Evolutionary conservation across 2,113 vertebrate species (phyloP), one percentile per base, ranked within the genome.

Genomic region (Anser cygnoides): DNA sequence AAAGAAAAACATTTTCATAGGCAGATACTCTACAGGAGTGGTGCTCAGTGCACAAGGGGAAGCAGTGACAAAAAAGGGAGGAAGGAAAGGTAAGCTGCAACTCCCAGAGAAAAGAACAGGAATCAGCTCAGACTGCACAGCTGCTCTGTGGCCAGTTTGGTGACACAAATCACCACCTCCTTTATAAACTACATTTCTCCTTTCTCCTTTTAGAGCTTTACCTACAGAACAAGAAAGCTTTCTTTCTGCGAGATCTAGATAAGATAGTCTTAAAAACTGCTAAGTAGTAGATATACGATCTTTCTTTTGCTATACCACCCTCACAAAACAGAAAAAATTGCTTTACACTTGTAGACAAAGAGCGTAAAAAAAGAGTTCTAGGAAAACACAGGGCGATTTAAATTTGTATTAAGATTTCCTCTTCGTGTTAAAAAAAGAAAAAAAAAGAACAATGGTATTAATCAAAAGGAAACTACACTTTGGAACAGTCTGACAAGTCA

Each of bases 381-480:
- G 39, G 58, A 90, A 94, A 94, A 78, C 5, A 33, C 13, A 91
- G 39, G 37, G 54, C 29, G 67, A 84, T 26, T 66, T 58, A 26
- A 54, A 90, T 82, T 75, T 77, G n/a, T 63, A 70, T 18, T 89
- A 84, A 89, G 92, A 65, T n/a, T 93, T 87, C 54, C 62, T 73
- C 49, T 91, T 72, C 2, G 6, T 1, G 4, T 35, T 22, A 65
- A 77, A 81, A 71, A 49, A 62, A 50, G 22, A 50, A 50, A 22
- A 50, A 9, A 37, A 82, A 44, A 88, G 61, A 92, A 95, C 54
- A 78, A 91, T 18, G 73, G 59, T 17, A 55, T 62, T 89, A 89
- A 94, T 66, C 62, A 89, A 92, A 87, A 95, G 77, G 84, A 95
- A 95, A 84, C 0, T 54, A 46, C 13, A 68, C n/a, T 89, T 84